Base-by-base conservation (phyloP, 2,888 invertebrate genomes). In the Ctenicera cuprea region DNA sequence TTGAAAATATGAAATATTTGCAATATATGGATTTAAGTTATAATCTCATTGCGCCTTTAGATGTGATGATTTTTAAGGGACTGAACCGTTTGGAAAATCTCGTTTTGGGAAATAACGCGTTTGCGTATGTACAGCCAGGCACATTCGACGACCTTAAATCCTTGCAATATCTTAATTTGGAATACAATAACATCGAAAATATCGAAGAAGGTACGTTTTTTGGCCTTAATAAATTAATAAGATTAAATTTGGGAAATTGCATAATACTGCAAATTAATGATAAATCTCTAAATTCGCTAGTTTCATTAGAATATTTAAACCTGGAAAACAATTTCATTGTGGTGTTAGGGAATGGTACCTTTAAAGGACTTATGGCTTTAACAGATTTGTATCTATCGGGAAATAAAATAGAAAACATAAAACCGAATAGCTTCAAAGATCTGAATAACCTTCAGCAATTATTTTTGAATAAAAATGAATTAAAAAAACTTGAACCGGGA, bases 181-280 rank as follows among this genome's bases (percentile, higher is more conserved):
- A 74, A 16, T 71, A 74, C 16, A 74, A 65, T 18, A 74, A 74
- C 16, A 43, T 74, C 20, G 74, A 74, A 38, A 30, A 2, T 7
- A 30, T 74, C 8, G 70, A 74, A 26, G 22, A 33, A 3, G 14
- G 41, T 9, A 66, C 62, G 3, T 74, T 74, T 62, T 11, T 18
- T 11, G 50, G 57, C 3, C 16, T 71, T 16, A 33, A 33, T 2
- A 61, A 66, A 9, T 30, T 74, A n/a, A 5, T 26, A 3, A 59
- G 70, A 52, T 43, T 74, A 45, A 74, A 70, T 48, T 45, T 74
- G 0, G 74, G 70, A 5, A 74, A 65, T 26, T 74, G 70, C 20
- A 71, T 74, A 18, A 62, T 74, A 11, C 43, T 38, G 22, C 14
- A 41, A 11, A 61, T 74, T 11, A 7, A 37, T 2, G 30, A 38